Evolutionary conservation across 2,888 invertebrate genomes (phyloP), one percentile per base, ranked within the genome.

Genomic region (Dyspetes luteomarginatus): DNA sequence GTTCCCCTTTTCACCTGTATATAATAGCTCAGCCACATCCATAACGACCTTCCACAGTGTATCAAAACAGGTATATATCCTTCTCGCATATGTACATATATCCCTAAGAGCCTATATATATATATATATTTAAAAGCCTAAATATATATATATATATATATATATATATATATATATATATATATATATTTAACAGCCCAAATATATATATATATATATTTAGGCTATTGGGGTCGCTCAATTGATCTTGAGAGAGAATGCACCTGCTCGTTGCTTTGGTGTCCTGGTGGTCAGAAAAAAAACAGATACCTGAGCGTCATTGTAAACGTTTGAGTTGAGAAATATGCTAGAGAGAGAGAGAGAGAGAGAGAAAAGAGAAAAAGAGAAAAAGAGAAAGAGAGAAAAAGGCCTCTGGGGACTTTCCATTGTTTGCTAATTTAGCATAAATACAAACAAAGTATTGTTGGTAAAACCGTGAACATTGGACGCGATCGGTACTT

Each of bases 351-450:
- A 0, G 12, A 43, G 55, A 17, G 41, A 55, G 24, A 15, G 30
- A 68, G 30, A n/a, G n/a, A n/a, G n/a, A n/a, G n/a, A n/a, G n/a
- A n/a, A n/a, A n/a, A n/a, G n/a, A n/a, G n/a, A n/a, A n/a, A n/a
- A n/a, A 30, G 55, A 0, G 12, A 43, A 41, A 17, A 26, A 55
- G 24, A 15, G 30, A 68, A 19, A 30, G 55, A 0, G 12, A 43
- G 55, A 17, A 26, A 55, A 41, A 15, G 30, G 55, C 19, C 15
- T n/a, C 19, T 41, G 55, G 12, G 55, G 24, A 50, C 50, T 22
- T 36, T 9, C 41, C 28, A 58, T 71, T 77, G 71, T 71, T 71
- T 71, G 24, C 36, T 65, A 71, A 65, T 52, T 50, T 19, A 65
- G 28, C 50, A n/a, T 5, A 36, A 48, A 65, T 1, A 58, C 7